Evolutionary conservation across 2,888 invertebrate genomes (phyloP), one percentile per base, ranked within the genome.

Genomic region (Aricia artaxerxes): DNA sequence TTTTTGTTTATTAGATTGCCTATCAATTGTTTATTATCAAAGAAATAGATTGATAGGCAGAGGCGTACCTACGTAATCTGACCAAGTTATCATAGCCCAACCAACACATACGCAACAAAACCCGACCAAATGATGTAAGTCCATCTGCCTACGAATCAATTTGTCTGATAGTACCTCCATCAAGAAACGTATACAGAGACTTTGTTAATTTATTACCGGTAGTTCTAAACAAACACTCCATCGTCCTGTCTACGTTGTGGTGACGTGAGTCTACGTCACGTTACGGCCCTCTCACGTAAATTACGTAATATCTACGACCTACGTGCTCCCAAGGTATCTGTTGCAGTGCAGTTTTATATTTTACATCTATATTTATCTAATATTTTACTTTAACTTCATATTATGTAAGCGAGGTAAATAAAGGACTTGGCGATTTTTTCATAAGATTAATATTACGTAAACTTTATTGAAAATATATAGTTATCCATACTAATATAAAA

Each of bases 201-300:
- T 44, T 53, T 13, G 4, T 11, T 4, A 53, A 53, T 53, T 53
- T 53, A 53, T 53, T 53, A 53, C 53, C 13, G 53, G 53, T 4
- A 53, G 35, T 69, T 69, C 35, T 69, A 69, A 69, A 69, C 35
- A 35, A 69, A 53, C 13, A 69, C 13, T 35, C 11, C 11, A 35
- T 69, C 35, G 69, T 69, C 35, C 35, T 53, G 53, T 53, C 53
- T 16, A 69, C 69, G 35, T 69, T 69, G 69, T 31, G 69, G 69
- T 69, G 69, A 69, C 35, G 69, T 69, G 13, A 69, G 35, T 0
- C 35, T 13, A 69, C 69, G 69, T 69, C 69, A 69, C 35, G 69
- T 69, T 13, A 69, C 69, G 69, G 69, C 69, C 35, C 69, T 69
- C 13, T 69, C 69, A 69, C 69, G 69, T 69, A 69, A 69, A 69